Evolutionary conservation across 2,797 vertebrate genomes (phyloP), one percentile per base, ranked within the genome.

Genomic region (Harpagifer antarcticus): DNA sequence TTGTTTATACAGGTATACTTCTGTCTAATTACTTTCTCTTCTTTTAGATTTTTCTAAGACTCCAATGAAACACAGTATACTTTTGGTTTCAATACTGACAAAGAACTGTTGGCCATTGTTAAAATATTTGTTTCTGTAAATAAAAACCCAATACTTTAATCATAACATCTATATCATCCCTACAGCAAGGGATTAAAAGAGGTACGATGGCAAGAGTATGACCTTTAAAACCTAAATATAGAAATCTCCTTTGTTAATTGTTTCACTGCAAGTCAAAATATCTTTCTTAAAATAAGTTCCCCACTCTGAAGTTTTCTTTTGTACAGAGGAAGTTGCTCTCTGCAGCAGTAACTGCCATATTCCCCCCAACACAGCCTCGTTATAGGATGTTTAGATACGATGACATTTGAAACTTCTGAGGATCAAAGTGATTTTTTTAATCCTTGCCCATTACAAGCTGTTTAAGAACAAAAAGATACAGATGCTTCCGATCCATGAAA

Each of bases 181-280:
- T n/a, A 23, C 42, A 63, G 40, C 20, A 48, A 1, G 31, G 16
- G 19, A 49, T 50, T 65, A 74, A 72, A 79, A 42, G 19, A 65
- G 31, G 12, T 1, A 72, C 31, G 33, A 58, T 63, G 70, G 59
- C 59, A 82, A 68, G 19, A 42, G 31, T n/a, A 17, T 89, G 88
- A 88, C 89, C 86, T 90, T 88, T 82, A 23, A 79, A 74, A 48
- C 10, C 85, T 84, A 90, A 92, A 90, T 78, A 89, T 92, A 93
- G 91, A 11, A 62, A 68, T 60, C 70, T 0, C 55, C 85, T 89
- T 91, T 91, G 86, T 90, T 82, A 85, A 91, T 91, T 92, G 89
- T 91, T 91, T 88, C 74, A 49, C 48, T 61, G 72, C 23, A 49
- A 55, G 54, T 71, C 72, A 74, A 89, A 86, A 86, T 66, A 67